Base-by-base conservation (phyloP, 2,113 vertebrate species). In the Erythrolamprus reginae region DNA sequence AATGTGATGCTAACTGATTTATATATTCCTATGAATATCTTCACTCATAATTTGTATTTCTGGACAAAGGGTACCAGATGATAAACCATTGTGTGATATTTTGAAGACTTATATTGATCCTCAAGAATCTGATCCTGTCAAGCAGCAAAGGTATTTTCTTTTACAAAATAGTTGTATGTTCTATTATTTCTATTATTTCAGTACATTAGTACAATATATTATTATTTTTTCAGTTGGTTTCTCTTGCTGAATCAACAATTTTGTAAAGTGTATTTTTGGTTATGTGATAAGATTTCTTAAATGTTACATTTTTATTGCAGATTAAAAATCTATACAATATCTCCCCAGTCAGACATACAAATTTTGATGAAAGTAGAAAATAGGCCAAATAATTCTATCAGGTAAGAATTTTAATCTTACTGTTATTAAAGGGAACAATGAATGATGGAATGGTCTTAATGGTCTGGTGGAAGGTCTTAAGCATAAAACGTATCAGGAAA, bases 291-390 rank as follows among this genome's bases (percentile, higher is more conserved):
- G 55, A 70, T 53, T 94, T 93, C 94, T 90, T 93, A 33, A 84
- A 90, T 58, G 4, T 48, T 65, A 2, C 89, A 19, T 56, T 26
- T 28, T 94, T 92, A 91, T 97, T 97, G 93, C 96, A 99, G 98
- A 93, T 97, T 99, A 95, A 99, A 98, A 97, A 95, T 96, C 86
- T 99, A 99, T 33, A 96, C 94, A 55, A 0, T 95, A 85, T 52
- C 82, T 93, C 93, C 95, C 95, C 90, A 93, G 83, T 92, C 97
- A 94, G 96, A 98, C 28, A 88, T 99, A 61, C 97, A 95, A 92
- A 97, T 99, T 95, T 97, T 99, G 95, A 98, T 99, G 98, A 99
- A 98, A 96, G 97, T 97, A 26, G 99, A 99, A 92, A 97, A 98
- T 89, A 97, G 97, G 85, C 97, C 92, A 42, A 97, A 97, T 2